Base-by-base conservation (phyloP, 2,797 vertebrate species). In the Sebastes variabilis region DNA sequence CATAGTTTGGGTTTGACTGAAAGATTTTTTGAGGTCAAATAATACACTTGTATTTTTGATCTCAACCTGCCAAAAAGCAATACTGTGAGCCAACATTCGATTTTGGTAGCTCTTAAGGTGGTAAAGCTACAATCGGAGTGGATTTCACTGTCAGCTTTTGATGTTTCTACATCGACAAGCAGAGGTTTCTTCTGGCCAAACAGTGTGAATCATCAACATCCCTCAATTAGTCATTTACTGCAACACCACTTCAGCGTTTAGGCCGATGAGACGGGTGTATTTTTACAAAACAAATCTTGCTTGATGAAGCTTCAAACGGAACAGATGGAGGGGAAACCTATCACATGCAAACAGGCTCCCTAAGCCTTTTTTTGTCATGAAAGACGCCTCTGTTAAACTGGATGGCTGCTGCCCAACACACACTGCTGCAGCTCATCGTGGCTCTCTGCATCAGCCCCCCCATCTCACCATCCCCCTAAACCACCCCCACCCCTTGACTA, bases 311-410 rank as follows among this genome's bases (percentile, higher is more conserved):
- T 84, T 89, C 75, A 87, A 88, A 83, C 61, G 64, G 74, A 92
- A 85, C 86, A 89, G 82, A 91, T 82, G 76, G 84, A 81, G 73
- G 67, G 68, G 70, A 81, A 87, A 83, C 76, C 84, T 86, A 87
- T 90, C 89, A 75, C 90, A 92, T 84, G 83, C 65, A 84, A 82
- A 85, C 87, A 90, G 71, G 69, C 79, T 83, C 60, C 73, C 62
- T 61, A 52, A 71, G 81, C 54, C 65, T 30, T 87, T 84, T 78
- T 76, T 84, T 81, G 64, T 85, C 72, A 87, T 88, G 62, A 93
- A 92, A 91, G 86, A 79, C 16, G 18, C 80, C 82, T 88, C 83
- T 89, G 89, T 90, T 77, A 65, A 24, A 65, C 73, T 73, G 65
- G 80, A 84, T 82, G 77, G 90, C 84, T 81, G 78, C 81, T 86